Conservation (phyloP, 2,888 invertebrate species). For the Hermaeophaga mercurialis region DNA sequence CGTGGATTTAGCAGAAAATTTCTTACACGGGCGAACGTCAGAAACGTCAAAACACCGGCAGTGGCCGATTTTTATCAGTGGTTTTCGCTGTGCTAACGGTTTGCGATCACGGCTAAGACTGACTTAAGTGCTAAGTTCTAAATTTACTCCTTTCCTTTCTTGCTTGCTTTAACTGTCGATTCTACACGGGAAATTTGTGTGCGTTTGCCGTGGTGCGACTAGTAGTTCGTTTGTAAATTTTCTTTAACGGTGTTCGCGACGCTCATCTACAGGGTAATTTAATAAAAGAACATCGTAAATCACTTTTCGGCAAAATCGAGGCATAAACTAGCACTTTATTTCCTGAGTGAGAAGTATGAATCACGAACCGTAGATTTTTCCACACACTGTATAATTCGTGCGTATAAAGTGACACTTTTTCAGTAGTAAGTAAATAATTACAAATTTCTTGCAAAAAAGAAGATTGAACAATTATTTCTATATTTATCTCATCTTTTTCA, state of each 20-base stretch:
- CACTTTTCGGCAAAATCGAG: too few species aligned
- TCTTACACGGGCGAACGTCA: constrained; percentile 18
- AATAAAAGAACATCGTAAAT: neutral
- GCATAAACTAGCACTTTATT: too few species aligned
- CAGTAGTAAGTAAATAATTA: too few species aligned
- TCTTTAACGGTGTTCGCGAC: constrained; percentile 6
- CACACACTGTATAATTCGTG: too few species aligned
- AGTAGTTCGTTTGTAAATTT: constrained; percentile 7
- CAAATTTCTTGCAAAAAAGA: too few species aligned
- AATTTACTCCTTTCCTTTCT: constrained; percentile 7
- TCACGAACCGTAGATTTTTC: too few species aligned
- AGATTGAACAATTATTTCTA: too few species aligned
- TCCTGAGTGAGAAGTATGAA: too few species aligned
- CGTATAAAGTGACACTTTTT: too few species aligned
- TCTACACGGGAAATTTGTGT: constrained; percentile 6
- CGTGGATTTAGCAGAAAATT: constrained; percentile 22
- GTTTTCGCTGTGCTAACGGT: constrained; percentile 32
- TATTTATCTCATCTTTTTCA: too few species aligned
- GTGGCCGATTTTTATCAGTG: constrained; percentile 25
- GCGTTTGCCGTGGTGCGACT: neutral
- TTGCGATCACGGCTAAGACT: constrained; percentile 29
- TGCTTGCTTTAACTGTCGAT: neutral
- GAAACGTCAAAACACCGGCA: constrained; percentile 28
- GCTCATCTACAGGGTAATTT: neutral
- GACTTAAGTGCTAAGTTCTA: constrained; percentile 15